These are phyloP conservation scores for Epinephelus coioides DNA, from an alignment of 2,797 vertebrate species.

Conservation along the genomic window DNA sequence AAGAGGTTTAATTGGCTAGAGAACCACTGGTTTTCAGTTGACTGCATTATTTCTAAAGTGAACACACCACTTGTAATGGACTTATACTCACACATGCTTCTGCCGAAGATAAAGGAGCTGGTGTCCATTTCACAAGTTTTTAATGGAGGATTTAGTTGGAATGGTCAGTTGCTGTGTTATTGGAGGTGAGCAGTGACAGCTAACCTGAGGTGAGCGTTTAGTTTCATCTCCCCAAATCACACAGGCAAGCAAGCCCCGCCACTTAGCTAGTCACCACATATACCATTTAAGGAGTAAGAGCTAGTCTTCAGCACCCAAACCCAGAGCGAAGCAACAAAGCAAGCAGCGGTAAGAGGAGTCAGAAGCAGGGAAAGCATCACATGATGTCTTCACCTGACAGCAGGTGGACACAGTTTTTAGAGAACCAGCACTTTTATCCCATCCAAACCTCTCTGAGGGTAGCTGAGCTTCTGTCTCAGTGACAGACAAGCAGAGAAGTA, in stretches of 20 bases:
- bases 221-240: constrained; percentile 90
- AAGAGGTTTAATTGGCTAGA: constrained; percentile 18
- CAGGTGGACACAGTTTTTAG: constrained; percentile 5
- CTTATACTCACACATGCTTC: constrained; percentile 91
- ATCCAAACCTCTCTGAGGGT: constrained; percentile 35
- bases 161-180: constrained; percentile 76
- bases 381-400: constrained; percentile 9
- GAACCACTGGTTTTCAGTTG: constrained; percentile 23
- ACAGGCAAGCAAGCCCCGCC: constrained; percentile 82
- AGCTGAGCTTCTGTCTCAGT: constrained; percentile 34
- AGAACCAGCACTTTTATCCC: constrained; percentile 39
- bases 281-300: constrained; percentile 22
- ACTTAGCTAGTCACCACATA: constrained; percentile 21
- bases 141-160: constrained; percentile 77
- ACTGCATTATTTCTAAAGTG: constrained; percentile 29
- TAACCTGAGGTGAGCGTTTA: constrained; percentile 94
- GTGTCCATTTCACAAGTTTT: constrained; percentile 82
- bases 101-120: constrained; percentile 81
- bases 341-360: constrained; percentile 27
- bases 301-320: constrained; percentile 43
- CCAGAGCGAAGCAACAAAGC: constrained; percentile 66
- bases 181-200: constrained; percentile 91
- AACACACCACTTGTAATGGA: constrained; percentile 65
- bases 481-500: constrained; percentile 49
- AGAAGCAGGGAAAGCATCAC: constrained; percentile 36